Evolutionary conservation across 2,888 invertebrate species (phyloP), one percentile per base, ranked within the genome.

Genomic region (Callyntrura guangdongensis): DNA sequence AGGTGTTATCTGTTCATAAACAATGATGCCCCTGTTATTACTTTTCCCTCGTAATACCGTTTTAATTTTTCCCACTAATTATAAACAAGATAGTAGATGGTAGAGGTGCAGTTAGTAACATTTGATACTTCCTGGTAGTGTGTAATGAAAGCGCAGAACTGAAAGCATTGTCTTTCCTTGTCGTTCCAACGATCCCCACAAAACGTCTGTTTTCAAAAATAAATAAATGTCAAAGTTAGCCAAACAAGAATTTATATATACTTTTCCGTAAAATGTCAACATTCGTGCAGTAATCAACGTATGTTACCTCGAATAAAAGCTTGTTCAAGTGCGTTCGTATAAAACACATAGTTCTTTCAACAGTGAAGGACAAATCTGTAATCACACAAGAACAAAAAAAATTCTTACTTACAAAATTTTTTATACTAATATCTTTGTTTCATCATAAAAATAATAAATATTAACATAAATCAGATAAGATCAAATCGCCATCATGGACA

Each of bases 401-500:
- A n/a, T n/a, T 53, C 2, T 53, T 53, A 14, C 11, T 53, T 53
- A 53, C 2, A 53, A 8, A 61, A 17, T 61, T 61, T 9, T 53
- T 53, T 53, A 9, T 2, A 53, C 53, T n/a, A 36, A 36, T 36
- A 47, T n/a, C n/a, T 53, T n/a, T 14, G 53, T 6, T 53, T 5
- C 2, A 53, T 53, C 53, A 2, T 11, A 53, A 53, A 53, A 53
- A 53, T 53, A 36, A 36, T 36, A 4, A 4, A 4, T 36, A 36
- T 6, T 36, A 36, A 4, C 36, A 36, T 17, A 61, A 67, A 89
- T 89, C 89, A 89, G 89, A 89, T 89, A 89, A 89, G 89, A 89
- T 89, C 89, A 89, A 89, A 83, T n/a, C 49, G 61, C 77, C 84
- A 77, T 89, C 89, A 89, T 89, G 84, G 67, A 74, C 25, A 53